Evolutionary conservation across 2,113 vertebrate species (phyloP), one percentile per base, ranked within the genome.

Genomic region (Chrysochloris asiatica): DNA sequence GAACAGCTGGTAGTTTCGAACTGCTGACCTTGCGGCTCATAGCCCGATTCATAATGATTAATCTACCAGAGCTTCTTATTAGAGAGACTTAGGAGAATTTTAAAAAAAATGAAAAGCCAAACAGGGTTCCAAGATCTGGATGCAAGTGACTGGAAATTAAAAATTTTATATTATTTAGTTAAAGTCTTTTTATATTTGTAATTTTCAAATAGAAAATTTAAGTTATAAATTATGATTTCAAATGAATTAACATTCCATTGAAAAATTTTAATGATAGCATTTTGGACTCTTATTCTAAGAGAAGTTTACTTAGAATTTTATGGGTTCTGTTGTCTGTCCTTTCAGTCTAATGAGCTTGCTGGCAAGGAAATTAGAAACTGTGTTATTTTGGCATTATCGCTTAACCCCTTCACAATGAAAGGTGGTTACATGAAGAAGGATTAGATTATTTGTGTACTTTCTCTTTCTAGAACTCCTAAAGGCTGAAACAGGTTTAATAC

Each of bases 131-230:
- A 87, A 48, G 2, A 8, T 69, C 75, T 92, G 78, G 17, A 21
- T 21, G 17, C 63, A 83, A 72, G 30, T 83, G 45, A 88, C 56
- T 82, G 36, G 67, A 92, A 87, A 9, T 56, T 26, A 61, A 91
- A 91, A 89, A 4, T 22, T 3, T 28, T 89, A 10, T 3, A 30
- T 80, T 76, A 86, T 52, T 82, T 79, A 85, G n/a, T 80, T 75
- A 79, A 89, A 14, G 24, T 17, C 45, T 72, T 87, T 83, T 90
- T 22, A 33, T 48, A 87, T 73, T 78, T 90, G n/a, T 13, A 73
- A n/a, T 81, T 96, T 94, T 92, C 28, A 89, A 72, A 76, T 85
- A 86, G n/a, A 80, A 87, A 83, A 71, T 73, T n/a, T 80, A 86
- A 94, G 86, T 72, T 86, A 33, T 54, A 92, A 86, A 45, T 45